These are phyloP conservation scores for Rhopalosiphum nymphaeae DNA, from an alignment of 2,888 invertebrate species.

Conservation along the genomic window DNA sequence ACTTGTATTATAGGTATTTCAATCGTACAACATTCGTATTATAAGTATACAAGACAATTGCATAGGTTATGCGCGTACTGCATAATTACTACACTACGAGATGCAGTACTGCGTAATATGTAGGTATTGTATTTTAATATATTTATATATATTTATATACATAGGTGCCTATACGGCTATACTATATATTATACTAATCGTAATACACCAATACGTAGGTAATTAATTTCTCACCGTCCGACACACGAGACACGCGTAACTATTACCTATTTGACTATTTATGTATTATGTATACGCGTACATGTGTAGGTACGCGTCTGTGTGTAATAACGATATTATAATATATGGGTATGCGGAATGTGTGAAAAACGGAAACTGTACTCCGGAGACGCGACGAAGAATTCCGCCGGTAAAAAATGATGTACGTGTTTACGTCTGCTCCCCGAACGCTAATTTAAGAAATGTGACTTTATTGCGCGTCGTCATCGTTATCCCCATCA, in stretches of 20 bases:
- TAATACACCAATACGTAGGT: not conserved
- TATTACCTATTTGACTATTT: not conserved
- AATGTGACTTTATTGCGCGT: not conserved
- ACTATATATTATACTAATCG: not conserved
- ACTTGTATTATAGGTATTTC: not conserved
- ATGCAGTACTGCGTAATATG: slow-evolving; percentile 3
- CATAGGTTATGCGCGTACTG: not conserved
- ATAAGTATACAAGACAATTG: not conserved
- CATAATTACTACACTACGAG: slow-evolving; percentile 1
- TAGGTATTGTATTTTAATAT: not conserved
- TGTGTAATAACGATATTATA: not conserved
- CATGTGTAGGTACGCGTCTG: not conserved
- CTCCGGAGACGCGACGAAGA: not conserved
- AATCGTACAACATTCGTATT: not conserved
- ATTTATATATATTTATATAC: not conserved
- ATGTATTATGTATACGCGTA: not conserved
- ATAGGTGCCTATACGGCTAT: not conserved
- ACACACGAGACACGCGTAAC: not conserved
- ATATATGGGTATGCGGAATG: not conserved
- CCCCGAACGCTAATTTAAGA: not conserved
- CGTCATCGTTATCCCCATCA: not conserved
- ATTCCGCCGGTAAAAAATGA: not conserved
- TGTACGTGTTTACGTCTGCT: not conserved
- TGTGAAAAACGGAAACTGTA: not conserved
- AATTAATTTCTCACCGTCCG: slow-evolving; percentile 36